Percentiles rank a stretch among this genome's conserved stretches.
Evolutionary conservation across 1,140 invertebrate species (phyloP).

Genomic region (Diorhabda carinulata): DNA sequence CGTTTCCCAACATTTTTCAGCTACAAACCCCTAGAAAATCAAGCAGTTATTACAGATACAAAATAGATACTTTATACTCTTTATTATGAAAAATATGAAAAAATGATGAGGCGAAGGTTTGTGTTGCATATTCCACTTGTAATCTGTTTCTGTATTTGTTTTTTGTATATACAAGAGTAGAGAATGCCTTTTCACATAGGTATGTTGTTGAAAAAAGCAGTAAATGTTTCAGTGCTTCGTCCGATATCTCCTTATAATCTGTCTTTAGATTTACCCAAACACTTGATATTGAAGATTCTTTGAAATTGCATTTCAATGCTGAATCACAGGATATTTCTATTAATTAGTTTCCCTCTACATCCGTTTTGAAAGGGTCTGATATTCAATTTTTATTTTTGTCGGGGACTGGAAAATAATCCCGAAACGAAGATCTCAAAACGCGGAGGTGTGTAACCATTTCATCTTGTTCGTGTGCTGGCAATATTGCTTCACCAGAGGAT

Average conservation of each 20-base stretch:
- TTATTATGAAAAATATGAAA: background rate
- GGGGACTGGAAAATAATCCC: too few species aligned
- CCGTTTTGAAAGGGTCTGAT: too few species aligned
- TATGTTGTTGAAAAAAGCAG: background rate
- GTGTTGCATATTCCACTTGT: background rate
- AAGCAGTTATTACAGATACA: background rate
- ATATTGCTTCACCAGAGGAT: too few species aligned
- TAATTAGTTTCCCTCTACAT: background rate
- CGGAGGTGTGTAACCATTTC: too few species aligned
- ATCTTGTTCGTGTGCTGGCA: too few species aligned
- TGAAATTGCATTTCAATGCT: background rate
- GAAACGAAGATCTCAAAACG: too few species aligned
- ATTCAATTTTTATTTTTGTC: too few species aligned
- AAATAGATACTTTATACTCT: too few species aligned
- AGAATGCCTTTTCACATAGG: constrained; percentile 3
- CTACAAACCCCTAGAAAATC: background rate
- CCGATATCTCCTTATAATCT: background rate
- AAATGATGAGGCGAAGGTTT: background rate
- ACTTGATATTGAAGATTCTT: background rate
- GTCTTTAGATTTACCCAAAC: background rate
- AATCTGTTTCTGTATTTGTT: constrained; percentile 5
- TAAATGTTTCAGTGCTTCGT: constrained; percentile 1
- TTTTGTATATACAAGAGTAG: constrained; percentile 1
- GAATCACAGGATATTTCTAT: background rate
- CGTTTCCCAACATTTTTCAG: background rate